Base-by-base conservation (phyloP, 2,888 invertebrate genomes). In the Drosophila paranaensis region DNA sequence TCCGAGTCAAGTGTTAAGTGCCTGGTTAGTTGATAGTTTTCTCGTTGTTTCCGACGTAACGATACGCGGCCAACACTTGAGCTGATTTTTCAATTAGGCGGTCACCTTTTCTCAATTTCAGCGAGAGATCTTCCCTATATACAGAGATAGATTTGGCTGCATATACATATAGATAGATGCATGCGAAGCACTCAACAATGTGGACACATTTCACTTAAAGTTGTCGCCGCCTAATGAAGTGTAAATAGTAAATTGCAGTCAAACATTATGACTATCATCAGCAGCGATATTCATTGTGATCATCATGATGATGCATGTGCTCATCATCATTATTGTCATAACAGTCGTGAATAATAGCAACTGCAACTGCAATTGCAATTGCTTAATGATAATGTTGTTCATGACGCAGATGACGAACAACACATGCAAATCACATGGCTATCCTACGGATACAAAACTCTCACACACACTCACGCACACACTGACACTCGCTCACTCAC, bases 241-340 rank as follows among this genome's bases (percentile, higher is more conserved):
- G 89, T 87, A 86, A 86, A 86, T 87, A 89, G 89, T 84, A 80
- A 89, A 87, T 89, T 89, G 84, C 89, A 84, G 76, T 87, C 74
- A 81, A 77, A 81, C 85, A 82, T 86, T 82, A 86, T 81, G 77
- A 78, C 78, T 74, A 82, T 78, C 75, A 78, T 73, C 60, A 75
- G 50, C 60, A 75, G 50, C 68, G 54, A 73, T 67, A 73, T 79
- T 79, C 65, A 70, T 46, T 48, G 51, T 63, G 39, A 54, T 72
- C 46, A 60, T 76, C 48, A 63, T 61, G 2, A 64, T 53, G 35
- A 51, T 53, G 35, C n/a, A 25, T 39, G 53, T 14, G 53, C 14
- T 40, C 27, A 54, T 40, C 27, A 61, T 81, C 58, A 67, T 64
- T 65, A 72, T 69, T 70, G 67, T 74, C 73, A 77, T 48, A 63